Conservation (phyloP, 1,140 invertebrate genomes). For the Diachasmimorpha longicaudata region DNA sequence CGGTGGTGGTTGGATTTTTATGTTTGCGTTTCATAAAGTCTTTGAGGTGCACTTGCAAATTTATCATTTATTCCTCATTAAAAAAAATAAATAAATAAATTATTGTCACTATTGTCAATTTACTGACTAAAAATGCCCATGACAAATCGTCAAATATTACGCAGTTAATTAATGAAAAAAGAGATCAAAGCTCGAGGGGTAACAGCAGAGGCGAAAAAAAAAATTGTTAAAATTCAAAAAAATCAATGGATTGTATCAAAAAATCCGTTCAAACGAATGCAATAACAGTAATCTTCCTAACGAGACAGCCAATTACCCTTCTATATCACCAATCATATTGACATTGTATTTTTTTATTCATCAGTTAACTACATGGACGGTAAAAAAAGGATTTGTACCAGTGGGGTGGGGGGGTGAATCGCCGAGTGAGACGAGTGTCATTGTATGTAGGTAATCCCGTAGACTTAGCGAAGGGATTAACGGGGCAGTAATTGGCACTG, state of each 20-base stretch:
- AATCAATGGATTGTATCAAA: background rate
- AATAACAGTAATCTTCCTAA: background rate
- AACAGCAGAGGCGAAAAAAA: no score
- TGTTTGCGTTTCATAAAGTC: background rate
- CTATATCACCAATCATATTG: background rate
- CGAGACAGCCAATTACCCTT: background rate
- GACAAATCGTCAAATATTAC: no score
- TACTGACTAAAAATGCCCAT: no score
- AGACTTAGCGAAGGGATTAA: conserved; percentile 28
- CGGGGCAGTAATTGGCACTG: conserved; percentile 26
- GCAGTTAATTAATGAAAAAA: no score
- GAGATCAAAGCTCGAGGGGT: no score
- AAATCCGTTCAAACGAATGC: background rate
- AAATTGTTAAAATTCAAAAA: no score
- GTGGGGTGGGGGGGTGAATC: no score
- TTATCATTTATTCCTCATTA: background rate
- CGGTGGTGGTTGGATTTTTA: background rate
- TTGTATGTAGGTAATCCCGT: conserved; percentile 24
- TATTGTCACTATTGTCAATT: no score
- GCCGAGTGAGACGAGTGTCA: conserved; percentile 14
- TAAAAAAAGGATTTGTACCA: background rate
- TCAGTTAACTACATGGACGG: background rate
- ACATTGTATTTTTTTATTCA: background rate
- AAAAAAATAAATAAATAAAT: no score
- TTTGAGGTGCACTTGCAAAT: background rate